Percentiles rank a stretch among this genome's conserved stretches.
Evolutionary conservation across 2,888 invertebrate genomes (phyloP).

Genomic region (Tridacna crocea): DNA sequence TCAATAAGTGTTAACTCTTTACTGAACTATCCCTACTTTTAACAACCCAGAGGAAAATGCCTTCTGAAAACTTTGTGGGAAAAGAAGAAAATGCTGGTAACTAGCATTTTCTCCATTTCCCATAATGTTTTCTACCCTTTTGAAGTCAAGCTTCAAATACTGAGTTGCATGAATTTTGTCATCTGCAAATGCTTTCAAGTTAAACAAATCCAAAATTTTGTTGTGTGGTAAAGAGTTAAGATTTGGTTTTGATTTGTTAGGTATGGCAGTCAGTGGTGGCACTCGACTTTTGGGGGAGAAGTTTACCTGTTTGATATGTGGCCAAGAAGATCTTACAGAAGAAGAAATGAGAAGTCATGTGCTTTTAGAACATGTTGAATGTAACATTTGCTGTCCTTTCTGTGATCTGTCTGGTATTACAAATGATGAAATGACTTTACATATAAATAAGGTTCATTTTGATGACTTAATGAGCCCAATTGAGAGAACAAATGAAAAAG

Average conservation of each 20-base stretch:
- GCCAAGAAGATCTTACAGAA: slow-evolving; percentile 89
- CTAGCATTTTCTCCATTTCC: no score
- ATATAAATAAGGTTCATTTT: slow-evolving; percentile 93
- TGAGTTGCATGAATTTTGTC: no score
- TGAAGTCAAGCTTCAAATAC: no score
- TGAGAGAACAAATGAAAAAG: slow-evolving; percentile 44
- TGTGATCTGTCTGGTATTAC: slow-evolving; percentile 91
- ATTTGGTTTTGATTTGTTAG: background rate
- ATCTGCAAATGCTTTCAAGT: no score
- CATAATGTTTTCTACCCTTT: no score
- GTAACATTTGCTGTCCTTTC: slow-evolving; percentile 92
- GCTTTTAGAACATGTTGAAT: slow-evolving; percentile 91
- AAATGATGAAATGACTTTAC: slow-evolving; percentile 90
- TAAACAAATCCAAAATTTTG: no score
- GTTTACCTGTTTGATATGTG: slow-evolving; percentile 91
- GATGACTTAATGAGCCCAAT: slow-evolving; percentile 88
- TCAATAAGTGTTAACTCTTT: no score
- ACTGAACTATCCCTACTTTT: no score
- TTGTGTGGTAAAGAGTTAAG: no score
- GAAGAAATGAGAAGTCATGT: slow-evolving; percentile 90
- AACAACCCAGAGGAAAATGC: no score
- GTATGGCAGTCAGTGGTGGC: slow-evolving; percentile 43
- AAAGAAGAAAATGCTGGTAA: no score
- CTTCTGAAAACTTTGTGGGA: no score
- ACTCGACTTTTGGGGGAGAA: slow-evolving; percentile 56